Conservation (phyloP, 1,140 invertebrate genomes). For the Pseudomyrmex sp. region DNA sequence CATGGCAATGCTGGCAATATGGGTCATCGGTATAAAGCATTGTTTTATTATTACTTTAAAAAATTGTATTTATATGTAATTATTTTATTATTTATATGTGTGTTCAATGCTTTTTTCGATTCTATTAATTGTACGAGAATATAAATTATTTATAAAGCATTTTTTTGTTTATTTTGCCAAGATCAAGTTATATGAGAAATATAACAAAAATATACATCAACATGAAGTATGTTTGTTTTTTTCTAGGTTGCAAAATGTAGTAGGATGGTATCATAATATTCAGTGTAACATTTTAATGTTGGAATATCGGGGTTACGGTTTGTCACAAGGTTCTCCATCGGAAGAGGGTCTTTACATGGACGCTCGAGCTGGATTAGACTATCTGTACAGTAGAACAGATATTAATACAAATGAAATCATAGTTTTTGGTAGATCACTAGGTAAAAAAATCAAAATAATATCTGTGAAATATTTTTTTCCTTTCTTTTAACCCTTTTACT, state of each 20-base stretch:
- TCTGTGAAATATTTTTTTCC: neutral
- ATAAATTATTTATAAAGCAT: neutral
- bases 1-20: constrained; percentile 99
- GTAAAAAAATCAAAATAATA: constrained; percentile 82
- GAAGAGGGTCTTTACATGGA: constrained; percentile 95
- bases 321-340: constrained; percentile 94
- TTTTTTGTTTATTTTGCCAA: too few species aligned
- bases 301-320: constrained; percentile 97
- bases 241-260: constrained; percentile 90
- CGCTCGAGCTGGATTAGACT: constrained; percentile 94
- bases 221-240: neutral
- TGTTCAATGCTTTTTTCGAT: neutral
- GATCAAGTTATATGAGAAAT: too few species aligned
- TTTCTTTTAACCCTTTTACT: neutral
- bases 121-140: too few species aligned
- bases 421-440: constrained; percentile 96
- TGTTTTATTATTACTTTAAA: constrained; percentile 2
- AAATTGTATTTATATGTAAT: neutral
- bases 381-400: constrained; percentile 91
- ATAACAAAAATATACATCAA: neutral
- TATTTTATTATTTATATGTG: neutral
- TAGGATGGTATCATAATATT: constrained; percentile 92
- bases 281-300: constrained; percentile 95
- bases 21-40: constrained; percentile 90
- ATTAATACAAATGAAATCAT: constrained; percentile 94